Percentiles rank a stretch among this genome's conserved stretches.
phyloP scores from a whole-genome alignment of 2,113 vertebrate genomes.

The Scomber scombrus region DNA sequence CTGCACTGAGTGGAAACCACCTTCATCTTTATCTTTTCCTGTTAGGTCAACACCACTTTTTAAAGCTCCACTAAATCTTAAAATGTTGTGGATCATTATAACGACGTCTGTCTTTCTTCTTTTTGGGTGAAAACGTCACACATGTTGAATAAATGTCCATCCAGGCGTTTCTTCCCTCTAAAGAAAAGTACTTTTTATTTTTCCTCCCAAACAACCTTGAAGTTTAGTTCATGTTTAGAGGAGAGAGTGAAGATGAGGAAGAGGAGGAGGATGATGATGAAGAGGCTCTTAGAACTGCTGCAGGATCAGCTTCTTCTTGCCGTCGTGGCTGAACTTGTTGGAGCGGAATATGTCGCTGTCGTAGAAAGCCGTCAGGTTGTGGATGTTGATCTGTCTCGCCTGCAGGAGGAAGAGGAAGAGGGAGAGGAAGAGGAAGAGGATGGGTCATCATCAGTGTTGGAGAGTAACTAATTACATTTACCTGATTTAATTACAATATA shows the following conservation, averaged over 20 bases:
- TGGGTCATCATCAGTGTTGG: neutral
- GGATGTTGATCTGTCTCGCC: conserved; percentile 98
- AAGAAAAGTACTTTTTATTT: neutral
- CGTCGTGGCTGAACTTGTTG: conserved; percentile 92
- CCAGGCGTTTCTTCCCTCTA: neutral
- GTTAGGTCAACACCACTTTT: no score
- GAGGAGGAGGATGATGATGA: neutral
- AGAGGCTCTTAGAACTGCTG: conserved; percentile 89
- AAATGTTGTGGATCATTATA: neutral
- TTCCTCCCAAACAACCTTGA: neutral
- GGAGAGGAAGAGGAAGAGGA: neutral
- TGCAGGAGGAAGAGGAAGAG: conserved; percentile 57
- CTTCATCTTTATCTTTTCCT: no score
- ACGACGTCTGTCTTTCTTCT: neutral
- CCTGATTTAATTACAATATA: no score
- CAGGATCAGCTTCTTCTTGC: conserved; percentile 92
- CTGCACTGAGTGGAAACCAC: no score
- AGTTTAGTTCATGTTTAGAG: conserved; percentile 2
- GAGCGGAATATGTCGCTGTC: conserved; percentile 93
- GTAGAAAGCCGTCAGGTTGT: conserved; percentile 93
- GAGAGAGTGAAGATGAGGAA: neutral
- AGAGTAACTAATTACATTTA: no score
- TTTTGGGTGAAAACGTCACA: neutral
- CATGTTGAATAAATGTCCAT: neutral
- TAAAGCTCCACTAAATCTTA: no score